phyloP scores from a whole-genome alignment of 2,113 vertebrate genomes.

The Oryzias javanicus region DNA sequence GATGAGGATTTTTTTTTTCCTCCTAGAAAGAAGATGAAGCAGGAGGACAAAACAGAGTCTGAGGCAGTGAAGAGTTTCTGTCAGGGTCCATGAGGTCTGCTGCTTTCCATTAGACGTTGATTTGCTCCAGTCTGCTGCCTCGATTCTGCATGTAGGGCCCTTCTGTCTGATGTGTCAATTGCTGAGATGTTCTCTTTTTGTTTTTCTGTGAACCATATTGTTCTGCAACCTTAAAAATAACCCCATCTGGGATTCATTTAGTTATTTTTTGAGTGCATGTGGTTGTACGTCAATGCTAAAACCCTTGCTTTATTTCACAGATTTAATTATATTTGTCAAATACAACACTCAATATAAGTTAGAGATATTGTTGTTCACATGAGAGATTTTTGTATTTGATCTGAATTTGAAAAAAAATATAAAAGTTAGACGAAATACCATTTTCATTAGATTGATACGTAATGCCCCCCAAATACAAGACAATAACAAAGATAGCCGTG shows the following conservation, averaged over 20 bases:
- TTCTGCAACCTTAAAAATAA: neutral
- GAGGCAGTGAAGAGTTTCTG: conserved; percentile 22
- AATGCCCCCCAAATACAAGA: no score
- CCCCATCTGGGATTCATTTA: neutral
- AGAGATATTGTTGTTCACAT: no score
- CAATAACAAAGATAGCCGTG: no score
- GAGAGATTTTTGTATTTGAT: no score
- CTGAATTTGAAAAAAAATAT: no score
- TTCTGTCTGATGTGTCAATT: conserved; percentile 15
- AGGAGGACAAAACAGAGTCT: conserved; percentile 4
- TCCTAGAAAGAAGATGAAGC: conserved; percentile 6
- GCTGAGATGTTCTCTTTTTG: neutral
- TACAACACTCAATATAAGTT: no score
- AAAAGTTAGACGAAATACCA: no score
- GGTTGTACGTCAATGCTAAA: no score
- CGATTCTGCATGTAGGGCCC: conserved; percentile 34
- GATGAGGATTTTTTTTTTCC: neutral
- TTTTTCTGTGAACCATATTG: conserved; percentile 17
- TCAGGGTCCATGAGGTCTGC: conserved; percentile 34
- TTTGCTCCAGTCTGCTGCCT: conserved; percentile 27
- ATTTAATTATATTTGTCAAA: no score
- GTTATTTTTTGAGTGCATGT: conserved; percentile 1
- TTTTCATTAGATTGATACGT: no score
- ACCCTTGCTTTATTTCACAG: no score
- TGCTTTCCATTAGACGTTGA: conserved; percentile 19